A percentile compares a stretch with the other conserved stretches of the same genome.
phyloP scores from a whole-genome alignment of 2,888 invertebrate species.

The Drosophila anomelani region DNA sequence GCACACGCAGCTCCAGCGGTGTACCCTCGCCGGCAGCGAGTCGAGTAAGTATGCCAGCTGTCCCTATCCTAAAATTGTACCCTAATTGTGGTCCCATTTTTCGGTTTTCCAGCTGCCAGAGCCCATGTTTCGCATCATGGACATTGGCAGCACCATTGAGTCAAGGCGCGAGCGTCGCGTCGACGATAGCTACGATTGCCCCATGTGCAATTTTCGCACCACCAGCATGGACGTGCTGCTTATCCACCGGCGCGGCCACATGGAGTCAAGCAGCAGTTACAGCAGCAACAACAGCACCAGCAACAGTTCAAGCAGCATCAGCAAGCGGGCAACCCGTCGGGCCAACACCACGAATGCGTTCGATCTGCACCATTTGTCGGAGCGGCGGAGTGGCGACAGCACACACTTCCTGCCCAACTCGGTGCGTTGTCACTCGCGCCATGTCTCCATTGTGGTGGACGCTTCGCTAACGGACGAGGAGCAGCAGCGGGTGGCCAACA shows the following conservation, averaged over 20 bases:
- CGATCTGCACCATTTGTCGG: constrained; percentile 7
- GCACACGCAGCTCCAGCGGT: constrained; percentile 4
- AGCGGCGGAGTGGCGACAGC: constrained; percentile 22
- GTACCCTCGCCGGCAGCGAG: constrained; percentile 16
- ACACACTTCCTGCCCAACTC: constrained; percentile 25
- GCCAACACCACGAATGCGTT: constrained; percentile 30
- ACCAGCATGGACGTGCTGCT: constrained; percentile 61
- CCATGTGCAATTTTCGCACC: constrained; percentile 51
- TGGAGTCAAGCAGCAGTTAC: constrained; percentile 35
- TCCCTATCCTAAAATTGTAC: no score
- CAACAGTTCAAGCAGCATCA: neutral
- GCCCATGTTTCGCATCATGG: constrained; percentile 56
- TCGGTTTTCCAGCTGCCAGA: constrained; percentile 27
- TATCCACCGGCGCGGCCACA: constrained; percentile 56
- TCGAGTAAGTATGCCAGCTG: constrained; percentile 6
- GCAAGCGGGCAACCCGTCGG: constrained; percentile 21
- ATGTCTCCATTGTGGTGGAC: constrained; percentile 64
- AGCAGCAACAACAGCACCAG: constrained; percentile 4
- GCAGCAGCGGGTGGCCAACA: constrained; percentile 49
- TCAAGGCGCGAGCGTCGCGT: constrained; percentile 3
- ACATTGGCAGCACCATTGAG: constrained; percentile 38
- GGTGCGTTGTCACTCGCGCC: constrained; percentile 57
- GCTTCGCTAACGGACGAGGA: constrained; percentile 50
- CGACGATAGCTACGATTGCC: constrained; percentile 47
- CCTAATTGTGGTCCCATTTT: neutral